Evolutionary conservation across 2,888 invertebrate species (phyloP).

Genomic region (Chaitophorus viminalis): DNA sequence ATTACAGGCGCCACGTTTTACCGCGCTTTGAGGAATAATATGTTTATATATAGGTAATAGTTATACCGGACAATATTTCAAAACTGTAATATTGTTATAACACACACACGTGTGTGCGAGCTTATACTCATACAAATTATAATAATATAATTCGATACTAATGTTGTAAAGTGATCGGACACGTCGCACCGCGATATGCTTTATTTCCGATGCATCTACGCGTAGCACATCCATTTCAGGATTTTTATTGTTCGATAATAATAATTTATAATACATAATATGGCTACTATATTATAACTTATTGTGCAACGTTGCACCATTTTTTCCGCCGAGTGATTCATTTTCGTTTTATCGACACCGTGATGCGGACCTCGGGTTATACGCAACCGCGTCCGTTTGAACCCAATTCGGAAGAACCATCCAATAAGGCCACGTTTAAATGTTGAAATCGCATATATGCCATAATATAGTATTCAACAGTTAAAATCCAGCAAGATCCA

Average conservation of each 20-base stretch:
- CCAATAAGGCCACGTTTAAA: background rate
- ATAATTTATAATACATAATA: too few relatives aligned
- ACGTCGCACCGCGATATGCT: background rate
- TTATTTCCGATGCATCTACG: background rate
- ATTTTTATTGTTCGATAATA: background rate
- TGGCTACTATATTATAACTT: too few relatives aligned
- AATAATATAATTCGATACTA: background rate
- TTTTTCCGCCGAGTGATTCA: background rate
- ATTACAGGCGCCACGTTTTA: conserved; percentile 57
- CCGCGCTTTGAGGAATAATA: conserved; percentile 20
- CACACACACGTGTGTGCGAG: background rate
- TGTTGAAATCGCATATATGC: conserved; percentile 12
- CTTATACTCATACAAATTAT: background rate
- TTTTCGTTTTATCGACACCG: background rate
- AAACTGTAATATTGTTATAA: conserved; percentile 4
- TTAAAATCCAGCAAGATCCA: too few relatives aligned
- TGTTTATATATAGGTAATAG: too few relatives aligned
- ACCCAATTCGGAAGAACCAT: background rate
- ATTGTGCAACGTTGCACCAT: background rate
- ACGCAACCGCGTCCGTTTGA: background rate
- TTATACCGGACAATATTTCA: conserved; percentile 14
- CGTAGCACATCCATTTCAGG: background rate
- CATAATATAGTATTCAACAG: too few relatives aligned
- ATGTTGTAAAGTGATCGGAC: background rate
- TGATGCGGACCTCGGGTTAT: too few relatives aligned